Percentiles rank a stretch among this genome's conserved stretches.
Evolutionary conservation across 2,113 vertebrate species (phyloP).

Genomic region (Tetrax tetrax): DNA sequence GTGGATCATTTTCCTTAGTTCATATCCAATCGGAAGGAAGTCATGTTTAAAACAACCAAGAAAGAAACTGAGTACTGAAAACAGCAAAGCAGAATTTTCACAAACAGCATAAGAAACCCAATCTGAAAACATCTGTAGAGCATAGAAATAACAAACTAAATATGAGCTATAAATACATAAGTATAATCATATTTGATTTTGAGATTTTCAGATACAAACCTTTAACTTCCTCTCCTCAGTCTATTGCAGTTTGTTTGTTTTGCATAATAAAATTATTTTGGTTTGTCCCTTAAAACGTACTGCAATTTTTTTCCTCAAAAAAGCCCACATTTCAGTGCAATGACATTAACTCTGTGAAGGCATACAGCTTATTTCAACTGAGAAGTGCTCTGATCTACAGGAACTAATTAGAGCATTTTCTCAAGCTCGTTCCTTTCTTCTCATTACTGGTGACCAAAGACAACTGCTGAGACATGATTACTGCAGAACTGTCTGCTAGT

Average conservation of each 20-base stretch:
- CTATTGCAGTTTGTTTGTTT: constrained; percentile 9
- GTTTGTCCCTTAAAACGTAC: background rate
- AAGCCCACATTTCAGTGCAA: background rate
- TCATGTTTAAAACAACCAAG: background rate
- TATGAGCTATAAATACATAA: background rate
- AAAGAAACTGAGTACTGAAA: background rate
- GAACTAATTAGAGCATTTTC: constrained; percentile 63
- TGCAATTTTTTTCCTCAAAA: background rate
- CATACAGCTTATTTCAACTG: constrained; percentile 9
- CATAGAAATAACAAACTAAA: background rate
- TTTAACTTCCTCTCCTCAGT: background rate
- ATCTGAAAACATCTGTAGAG: background rate
- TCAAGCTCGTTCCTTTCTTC: constrained; percentile 19
- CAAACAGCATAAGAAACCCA: background rate
- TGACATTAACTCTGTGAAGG: constrained; percentile 34
- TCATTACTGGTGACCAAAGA: constrained; percentile 66
- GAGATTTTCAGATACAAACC: constrained; percentile 6
- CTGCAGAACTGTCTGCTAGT: constrained; percentile 20
- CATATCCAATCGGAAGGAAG: background rate
- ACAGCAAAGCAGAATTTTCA: background rate
- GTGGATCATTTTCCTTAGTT: constrained; percentile 21
- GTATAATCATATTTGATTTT: background rate
- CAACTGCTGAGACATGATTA: constrained; percentile 48
- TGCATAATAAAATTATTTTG: background rate
- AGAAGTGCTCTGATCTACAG: constrained; percentile 28